Conservation (phyloP, 2,888 invertebrate genomes). For the Netelia melanura region DNA sequence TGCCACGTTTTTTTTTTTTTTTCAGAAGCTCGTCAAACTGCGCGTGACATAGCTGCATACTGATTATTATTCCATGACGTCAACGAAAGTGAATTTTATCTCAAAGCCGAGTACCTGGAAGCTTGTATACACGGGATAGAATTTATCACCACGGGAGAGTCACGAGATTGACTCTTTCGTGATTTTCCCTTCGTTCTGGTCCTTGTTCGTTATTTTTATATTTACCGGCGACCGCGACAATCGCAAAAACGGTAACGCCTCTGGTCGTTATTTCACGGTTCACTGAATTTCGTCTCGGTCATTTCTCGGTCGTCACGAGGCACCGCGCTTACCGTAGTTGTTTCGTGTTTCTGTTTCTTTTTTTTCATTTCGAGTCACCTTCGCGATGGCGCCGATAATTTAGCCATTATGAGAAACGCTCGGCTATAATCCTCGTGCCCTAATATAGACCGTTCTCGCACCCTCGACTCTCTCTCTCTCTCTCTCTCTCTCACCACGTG, state of each 20-base stretch:
- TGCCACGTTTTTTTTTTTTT: slow-evolving; percentile 21
- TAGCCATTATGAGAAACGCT: background rate
- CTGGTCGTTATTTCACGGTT: slow-evolving; percentile 45
- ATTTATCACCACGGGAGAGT: slow-evolving; percentile 44
- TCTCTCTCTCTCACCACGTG: background rate
- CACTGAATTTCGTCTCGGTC: slow-evolving; percentile 53
- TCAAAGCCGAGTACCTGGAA: background rate
- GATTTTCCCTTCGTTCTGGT: slow-evolving; percentile 24
- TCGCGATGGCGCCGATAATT: slow-evolving; percentile 10
- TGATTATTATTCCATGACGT: slow-evolving; percentile 69
- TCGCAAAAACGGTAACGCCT: slow-evolving; percentile 36
- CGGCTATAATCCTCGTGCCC: background rate
- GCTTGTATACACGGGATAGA: background rate
- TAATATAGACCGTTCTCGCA: background rate
- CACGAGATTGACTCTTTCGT: slow-evolving; percentile 35
- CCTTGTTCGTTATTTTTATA: slow-evolving; percentile 27
- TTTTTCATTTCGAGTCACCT: background rate
- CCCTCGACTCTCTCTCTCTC: background rate
- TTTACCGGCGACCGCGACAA: slow-evolving; percentile 22
- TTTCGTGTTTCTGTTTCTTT: background rate
- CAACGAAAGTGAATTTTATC: slow-evolving; percentile 67
- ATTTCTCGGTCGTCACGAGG: slow-evolving; percentile 27
- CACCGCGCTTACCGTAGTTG: background rate
- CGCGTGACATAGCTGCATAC: slow-evolving; percentile 29
- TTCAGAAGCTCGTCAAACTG: slow-evolving; percentile 4